Evolutionary conservation across 1,140 invertebrate genomes (phyloP).

Genomic region (Contarinia nasturtii): DNA sequence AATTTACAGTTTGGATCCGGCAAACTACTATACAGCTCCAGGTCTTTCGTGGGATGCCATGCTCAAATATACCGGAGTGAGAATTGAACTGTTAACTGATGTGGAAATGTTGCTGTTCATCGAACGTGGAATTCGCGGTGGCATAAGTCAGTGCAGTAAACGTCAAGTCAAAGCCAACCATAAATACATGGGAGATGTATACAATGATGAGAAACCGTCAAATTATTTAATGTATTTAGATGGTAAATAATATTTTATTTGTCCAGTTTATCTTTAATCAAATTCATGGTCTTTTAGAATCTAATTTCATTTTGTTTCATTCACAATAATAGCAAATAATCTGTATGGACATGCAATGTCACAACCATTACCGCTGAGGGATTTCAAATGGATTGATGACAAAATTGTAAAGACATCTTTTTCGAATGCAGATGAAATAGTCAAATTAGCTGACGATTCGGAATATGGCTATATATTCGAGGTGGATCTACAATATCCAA

Average conservation of each 20-base stretch:
- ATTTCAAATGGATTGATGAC: slow-evolving; percentile 25
- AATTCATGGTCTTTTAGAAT: too few relatives aligned
- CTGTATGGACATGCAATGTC: slow-evolving; percentile 31
- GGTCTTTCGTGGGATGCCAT: slow-evolving; percentile 22
- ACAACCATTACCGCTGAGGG: slow-evolving; percentile 19
- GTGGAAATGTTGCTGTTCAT: slow-evolving; percentile 24
- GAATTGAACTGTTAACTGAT: slow-evolving; percentile 28
- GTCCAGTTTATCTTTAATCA: too few relatives aligned
- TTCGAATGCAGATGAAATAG: slow-evolving; percentile 6
- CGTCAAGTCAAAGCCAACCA: slow-evolving; percentile 27
- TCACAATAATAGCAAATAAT: slow-evolving; percentile 21
- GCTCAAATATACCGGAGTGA: slow-evolving; percentile 19
- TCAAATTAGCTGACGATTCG: slow-evolving; percentile 18
- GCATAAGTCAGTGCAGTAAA: slow-evolving; percentile 19
- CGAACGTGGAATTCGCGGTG: slow-evolving; percentile 21
- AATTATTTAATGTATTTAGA: slow-evolving; percentile 23
- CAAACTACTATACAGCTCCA: slow-evolving; percentile 18
- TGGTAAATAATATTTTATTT: slow-evolving; percentile 2
- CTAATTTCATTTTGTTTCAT: too few relatives aligned
- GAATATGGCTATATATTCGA: slow-evolving; percentile 31
- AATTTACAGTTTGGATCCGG: slow-evolving; percentile 15
- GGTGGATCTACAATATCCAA: slow-evolving; percentile 20
- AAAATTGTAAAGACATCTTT: slow-evolving; percentile 6
- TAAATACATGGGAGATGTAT: slow-evolving; percentile 19
- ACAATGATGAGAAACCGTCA: slow-evolving; percentile 13